Percentiles rank a stretch among this genome's conserved stretches.
Evolutionary conservation across 2,797 vertebrate species (phyloP).

Genomic region (Propithecus deckenii): DNA sequence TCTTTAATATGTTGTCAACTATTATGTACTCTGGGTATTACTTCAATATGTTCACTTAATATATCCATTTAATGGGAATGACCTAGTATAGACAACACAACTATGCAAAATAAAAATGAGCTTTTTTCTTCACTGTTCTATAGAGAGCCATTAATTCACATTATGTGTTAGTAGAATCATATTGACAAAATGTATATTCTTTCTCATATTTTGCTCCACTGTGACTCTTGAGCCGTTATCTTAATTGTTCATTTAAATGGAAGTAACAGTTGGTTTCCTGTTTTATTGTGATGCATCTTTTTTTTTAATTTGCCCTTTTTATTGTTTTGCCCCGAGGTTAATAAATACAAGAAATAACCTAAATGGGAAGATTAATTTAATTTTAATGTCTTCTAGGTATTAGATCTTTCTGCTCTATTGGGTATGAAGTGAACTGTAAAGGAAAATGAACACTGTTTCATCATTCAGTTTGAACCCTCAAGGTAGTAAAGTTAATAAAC

Average conservation of each 20-base stretch:
- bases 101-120: neutral
- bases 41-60: conserved; percentile 51
- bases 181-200: neutral
- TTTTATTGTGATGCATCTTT: neutral
- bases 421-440: conserved; percentile 27
- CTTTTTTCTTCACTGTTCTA: conserved; percentile 27
- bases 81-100: neutral
- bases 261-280: neutral
- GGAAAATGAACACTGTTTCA: conserved; percentile 25
- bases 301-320: neutral
- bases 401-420: conserved; percentile 55
- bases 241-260: conserved; percentile 20
- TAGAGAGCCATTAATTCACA: neutral
- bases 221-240: conserved; percentile 29
- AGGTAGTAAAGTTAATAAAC: conserved; percentile 34
- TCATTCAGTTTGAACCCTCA: conserved; percentile 9
- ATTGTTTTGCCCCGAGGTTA: neutral
- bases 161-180: neutral
- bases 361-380: conserved; percentile 26
- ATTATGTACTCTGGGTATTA: conserved; percentile 33
- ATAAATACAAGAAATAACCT: conserved; percentile 11
- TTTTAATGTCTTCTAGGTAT: conserved; percentile 44
- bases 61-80: neutral
- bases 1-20: conserved; percentile 38
- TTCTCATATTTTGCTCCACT: neutral